A percentile compares a stretch with the other conserved stretches of the same genome.
phyloP scores from a whole-genome alignment of 2,113 vertebrate species.

The Rhea pennata region DNA sequence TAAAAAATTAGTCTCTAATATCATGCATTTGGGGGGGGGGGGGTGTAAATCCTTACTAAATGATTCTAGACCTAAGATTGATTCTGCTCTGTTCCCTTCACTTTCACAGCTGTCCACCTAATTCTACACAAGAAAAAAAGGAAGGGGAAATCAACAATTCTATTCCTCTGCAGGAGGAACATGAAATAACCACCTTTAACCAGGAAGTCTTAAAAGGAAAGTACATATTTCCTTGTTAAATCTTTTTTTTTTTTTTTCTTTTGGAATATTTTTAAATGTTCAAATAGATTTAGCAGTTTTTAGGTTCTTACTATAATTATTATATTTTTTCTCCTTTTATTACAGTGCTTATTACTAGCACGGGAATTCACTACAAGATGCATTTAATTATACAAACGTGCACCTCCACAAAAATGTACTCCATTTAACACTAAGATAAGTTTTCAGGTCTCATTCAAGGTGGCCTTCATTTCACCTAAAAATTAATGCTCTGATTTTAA shows the following conservation, averaged over 20 bases:
- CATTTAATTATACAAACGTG: background rate
- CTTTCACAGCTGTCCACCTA: background rate
- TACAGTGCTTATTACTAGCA: background rate
- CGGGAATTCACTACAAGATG: background rate
- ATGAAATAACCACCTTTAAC: background rate
- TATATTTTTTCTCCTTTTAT: background rate
- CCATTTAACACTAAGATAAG: background rate
- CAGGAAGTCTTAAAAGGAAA: background rate
- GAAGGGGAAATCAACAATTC: background rate
- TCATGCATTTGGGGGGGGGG: background rate
- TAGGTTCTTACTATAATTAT: background rate
- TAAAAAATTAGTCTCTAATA: conserved; percentile 18
- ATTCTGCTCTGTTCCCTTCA: background rate
- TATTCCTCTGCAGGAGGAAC: background rate
- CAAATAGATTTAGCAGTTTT: background rate
- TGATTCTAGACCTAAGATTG: background rate
- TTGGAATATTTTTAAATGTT: background rate
- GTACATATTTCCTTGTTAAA: background rate
- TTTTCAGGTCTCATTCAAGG: background rate
- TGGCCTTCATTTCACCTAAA: background rate
- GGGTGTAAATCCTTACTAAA: background rate
- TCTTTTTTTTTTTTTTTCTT: background rate
- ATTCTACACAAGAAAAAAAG: background rate
- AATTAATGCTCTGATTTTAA: background rate
- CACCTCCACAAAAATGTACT: background rate